Base-by-base conservation (phyloP, 2,888 invertebrate genomes). In the Eupithecia pulchellata region DNA sequence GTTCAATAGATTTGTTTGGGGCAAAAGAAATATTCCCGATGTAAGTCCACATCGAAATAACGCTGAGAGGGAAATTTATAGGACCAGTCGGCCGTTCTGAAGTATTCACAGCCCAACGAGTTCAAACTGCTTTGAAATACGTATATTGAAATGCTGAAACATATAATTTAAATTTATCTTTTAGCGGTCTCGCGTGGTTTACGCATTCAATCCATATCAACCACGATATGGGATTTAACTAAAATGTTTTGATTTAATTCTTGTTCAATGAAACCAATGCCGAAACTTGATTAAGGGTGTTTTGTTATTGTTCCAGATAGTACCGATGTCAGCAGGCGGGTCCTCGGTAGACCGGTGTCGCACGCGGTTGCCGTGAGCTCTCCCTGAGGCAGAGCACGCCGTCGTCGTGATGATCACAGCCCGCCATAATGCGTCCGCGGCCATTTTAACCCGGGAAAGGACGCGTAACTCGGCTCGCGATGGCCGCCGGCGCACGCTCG, bases 351-450 rank as follows among this genome's bases (percentile, higher is more conserved):
- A 79, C 75, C 79, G 82, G 82, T 83, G 84, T 80, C 80, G 82
- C 79, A 85, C 83, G 83, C 92, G 87, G 86, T 88, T 89, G 92
- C 89, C 93, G 92, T 93, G 90, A 93, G 91, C 89, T 91, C 89
- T 87, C 81, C 79, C 85, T 80, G 83, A 79, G 84, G 84, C 88
- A 87, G 89, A 88, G 86, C 89, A 83, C 89, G 89, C 88, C 91
- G 88, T 90, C 91, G 92, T 86, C 93, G 94, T 93, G 94, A 94
- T 94, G 93, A 94, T 89, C 92, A 93, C 91, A 93, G 91, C 92
- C 92, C 92, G 93, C 92, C 89, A 91, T 84, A 81, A 92, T 92
- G 93, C 90, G 91, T 90, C 91, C 91, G 92, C 93, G 93, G 93
- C 93, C 93, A 90, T 88, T 91, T 87, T 93, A 91, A 94, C 89